phyloP scores from a whole-genome alignment of 2,888 invertebrate species.

The Rhingia campestris region DNA sequence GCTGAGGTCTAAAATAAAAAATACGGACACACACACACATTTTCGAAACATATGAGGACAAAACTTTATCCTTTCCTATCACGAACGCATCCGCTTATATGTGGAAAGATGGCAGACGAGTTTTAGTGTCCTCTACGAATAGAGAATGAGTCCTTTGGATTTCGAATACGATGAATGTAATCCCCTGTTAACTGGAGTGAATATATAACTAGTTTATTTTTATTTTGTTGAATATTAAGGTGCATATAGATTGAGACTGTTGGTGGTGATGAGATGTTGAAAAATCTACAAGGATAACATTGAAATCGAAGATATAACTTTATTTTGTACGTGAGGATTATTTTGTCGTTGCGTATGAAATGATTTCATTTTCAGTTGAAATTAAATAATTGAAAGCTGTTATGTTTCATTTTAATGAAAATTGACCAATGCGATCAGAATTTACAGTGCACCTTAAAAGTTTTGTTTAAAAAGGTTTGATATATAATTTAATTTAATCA shows the following conservation, averaged over 20 bases:
- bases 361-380: no score
- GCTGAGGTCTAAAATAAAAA: constrained; percentile 54
- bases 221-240: constrained; percentile 13
- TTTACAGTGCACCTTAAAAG: no score
- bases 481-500: no score
- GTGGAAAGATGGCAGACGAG: constrained; percentile 27
- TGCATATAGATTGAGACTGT: background rate
- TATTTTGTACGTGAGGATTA: no score
- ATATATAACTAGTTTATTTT: constrained; percentile 48
- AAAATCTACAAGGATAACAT: constrained; percentile 9
- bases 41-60: constrained; percentile 53
- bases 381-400: no score
- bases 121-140: constrained; percentile 20
- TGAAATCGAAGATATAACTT: background rate
- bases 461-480: no score
- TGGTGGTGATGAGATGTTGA: constrained; percentile 2
- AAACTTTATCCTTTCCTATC: constrained; percentile 68
- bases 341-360: no score
- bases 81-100: constrained; percentile 56
- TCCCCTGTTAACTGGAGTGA: constrained; percentile 67
- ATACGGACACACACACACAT: background rate
- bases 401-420: no score
- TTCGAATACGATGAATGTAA: constrained; percentile 66
- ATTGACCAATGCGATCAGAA: no score
- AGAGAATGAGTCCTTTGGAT: constrained; percentile 29